These are phyloP conservation scores for Luidia sarsii DNA, from an alignment of 53 echinoderm and acorn worm genomes.

Conservation along the genomic window DNA sequence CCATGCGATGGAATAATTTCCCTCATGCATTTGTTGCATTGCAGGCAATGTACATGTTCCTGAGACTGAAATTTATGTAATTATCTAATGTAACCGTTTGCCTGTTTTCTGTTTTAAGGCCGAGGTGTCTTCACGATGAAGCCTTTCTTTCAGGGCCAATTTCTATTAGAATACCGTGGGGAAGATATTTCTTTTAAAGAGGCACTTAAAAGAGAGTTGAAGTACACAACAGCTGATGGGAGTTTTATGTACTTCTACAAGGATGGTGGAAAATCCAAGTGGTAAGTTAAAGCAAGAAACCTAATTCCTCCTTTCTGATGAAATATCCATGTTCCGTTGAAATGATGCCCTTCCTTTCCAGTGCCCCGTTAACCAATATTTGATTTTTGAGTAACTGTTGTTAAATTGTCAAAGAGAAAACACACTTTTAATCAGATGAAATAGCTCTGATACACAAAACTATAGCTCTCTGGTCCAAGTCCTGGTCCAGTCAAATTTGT, in stretches of 20 bases:
- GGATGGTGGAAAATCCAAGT: neutral
- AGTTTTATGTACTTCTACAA: constrained; percentile 20
- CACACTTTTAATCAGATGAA: too few species aligned
- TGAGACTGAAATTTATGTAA: too few species aligned
- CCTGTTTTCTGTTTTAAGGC: neutral
- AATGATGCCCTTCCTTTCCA: constrained; percentile 11
- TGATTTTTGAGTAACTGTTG: too few species aligned
- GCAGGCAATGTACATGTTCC: too few species aligned
- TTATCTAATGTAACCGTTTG: too few species aligned
- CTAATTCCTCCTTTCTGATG: constrained; percentile 5
- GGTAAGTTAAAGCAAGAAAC: constrained; percentile 16
- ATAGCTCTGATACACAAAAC: too few species aligned
- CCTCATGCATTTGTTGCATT: too few species aligned
- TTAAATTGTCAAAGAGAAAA: too few species aligned
- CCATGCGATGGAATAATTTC: too few species aligned
- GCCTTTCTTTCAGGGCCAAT: neutral
- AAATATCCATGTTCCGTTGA: neutral
- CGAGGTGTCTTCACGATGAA: constrained; percentile 14
- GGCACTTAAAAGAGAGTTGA: neutral
- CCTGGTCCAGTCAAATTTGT: too few species aligned
- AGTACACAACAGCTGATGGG: neutral
- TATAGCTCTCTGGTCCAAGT: too few species aligned
- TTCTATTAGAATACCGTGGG: constrained; percentile 15
- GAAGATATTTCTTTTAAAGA: neutral
- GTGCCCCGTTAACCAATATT: neutral